These are phyloP conservation scores for Machimus atricapillus DNA, from an alignment of 2,888 invertebrate genomes.

Conservation along the genomic window DNA sequence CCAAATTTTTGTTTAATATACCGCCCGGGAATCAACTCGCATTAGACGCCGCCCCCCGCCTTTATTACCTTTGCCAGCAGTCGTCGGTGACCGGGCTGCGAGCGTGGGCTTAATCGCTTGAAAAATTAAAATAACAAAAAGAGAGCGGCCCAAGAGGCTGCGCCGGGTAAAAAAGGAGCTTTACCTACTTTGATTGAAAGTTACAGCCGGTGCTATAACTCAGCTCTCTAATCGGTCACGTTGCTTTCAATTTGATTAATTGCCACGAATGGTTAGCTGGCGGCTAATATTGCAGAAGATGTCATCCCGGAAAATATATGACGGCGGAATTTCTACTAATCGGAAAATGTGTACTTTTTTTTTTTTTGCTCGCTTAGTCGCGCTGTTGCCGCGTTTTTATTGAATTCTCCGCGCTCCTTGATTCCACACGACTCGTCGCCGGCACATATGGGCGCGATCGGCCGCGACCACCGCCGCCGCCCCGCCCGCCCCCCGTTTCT, in stretches of 20 bases:
- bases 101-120: conserved; percentile 42
- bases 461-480: neutral
- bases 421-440: neutral
- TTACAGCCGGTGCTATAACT: conserved; percentile 49
- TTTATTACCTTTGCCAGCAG: conserved; percentile 30
- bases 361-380: neutral
- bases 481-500: neutral
- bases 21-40: conserved; percentile 42
- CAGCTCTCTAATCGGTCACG: conserved; percentile 51
- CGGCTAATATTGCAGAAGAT: conserved; percentile 39
- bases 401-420: conserved; percentile 2
- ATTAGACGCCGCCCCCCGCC: conserved; percentile 30
- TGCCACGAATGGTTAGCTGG: conserved; percentile 48
- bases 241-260: conserved; percentile 51
- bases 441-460: neutral
- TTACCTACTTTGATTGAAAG: conserved; percentile 39
- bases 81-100: neutral
- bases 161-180: conserved; percentile 13
- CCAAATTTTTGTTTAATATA: conserved; percentile 45
- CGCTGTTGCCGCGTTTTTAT: neutral
- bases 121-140: conserved; percentile 41
- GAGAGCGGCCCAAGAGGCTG: neutral
- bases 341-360: conserved; percentile 28
- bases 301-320: conserved; percentile 39
- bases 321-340: conserved; percentile 29